A percentile compares a stretch with the other conserved stretches of the same genome.
Conservation (phyloP, 2,113 vertebrate genomes). For the Scatophagus argus region DNA sequence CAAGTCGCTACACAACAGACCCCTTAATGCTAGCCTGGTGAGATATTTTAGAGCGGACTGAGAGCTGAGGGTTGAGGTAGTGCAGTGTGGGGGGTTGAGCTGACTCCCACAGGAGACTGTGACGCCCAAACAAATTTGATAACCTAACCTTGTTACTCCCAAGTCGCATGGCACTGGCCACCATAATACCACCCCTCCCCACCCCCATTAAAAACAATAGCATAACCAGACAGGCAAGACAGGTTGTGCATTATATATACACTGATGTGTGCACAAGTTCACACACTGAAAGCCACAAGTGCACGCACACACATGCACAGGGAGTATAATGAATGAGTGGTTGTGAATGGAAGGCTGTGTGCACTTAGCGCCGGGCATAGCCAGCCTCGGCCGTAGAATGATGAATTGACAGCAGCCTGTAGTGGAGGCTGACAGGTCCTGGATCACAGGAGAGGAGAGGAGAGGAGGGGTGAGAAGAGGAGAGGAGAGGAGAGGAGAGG, state of each 20-base stretch:
- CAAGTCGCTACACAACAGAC: slow-evolving; percentile 51
- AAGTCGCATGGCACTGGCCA: slow-evolving; percentile 68
- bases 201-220: slow-evolving; percentile 74
- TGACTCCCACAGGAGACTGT: slow-evolving; percentile 73
- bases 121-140: slow-evolving; percentile 83
- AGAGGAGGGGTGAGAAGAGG: slow-evolving; percentile 37
- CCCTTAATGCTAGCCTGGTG: slow-evolving; percentile 53
- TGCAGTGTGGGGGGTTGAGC: slow-evolving; percentile 52
- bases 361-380: slow-evolving; percentile 74
- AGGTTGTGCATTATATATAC: slow-evolving; percentile 67
- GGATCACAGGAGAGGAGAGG: slow-evolving; percentile 35
- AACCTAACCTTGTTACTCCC: slow-evolving; percentile 81
- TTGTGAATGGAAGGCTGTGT: slow-evolving; percentile 79
- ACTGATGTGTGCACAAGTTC: slow-evolving; percentile 55
- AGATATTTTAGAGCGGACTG: slow-evolving; percentile 61
- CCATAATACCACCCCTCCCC: slow-evolving; percentile 58
- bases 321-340: slow-evolving; percentile 75
- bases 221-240: slow-evolving; percentile 68
- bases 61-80: slow-evolving; percentile 53
- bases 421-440: slow-evolving; percentile 50
- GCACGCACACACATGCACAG: slow-evolving; percentile 36
- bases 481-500: slow-evolving; percentile 36
- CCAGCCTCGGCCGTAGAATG: slow-evolving; percentile 62
- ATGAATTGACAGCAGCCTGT: slow-evolving; percentile 76
- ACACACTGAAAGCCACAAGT: slow-evolving; percentile 57